phyloP scores from a whole-genome alignment of 2,113 vertebrate genomes.

The Alosa alosa region DNA sequence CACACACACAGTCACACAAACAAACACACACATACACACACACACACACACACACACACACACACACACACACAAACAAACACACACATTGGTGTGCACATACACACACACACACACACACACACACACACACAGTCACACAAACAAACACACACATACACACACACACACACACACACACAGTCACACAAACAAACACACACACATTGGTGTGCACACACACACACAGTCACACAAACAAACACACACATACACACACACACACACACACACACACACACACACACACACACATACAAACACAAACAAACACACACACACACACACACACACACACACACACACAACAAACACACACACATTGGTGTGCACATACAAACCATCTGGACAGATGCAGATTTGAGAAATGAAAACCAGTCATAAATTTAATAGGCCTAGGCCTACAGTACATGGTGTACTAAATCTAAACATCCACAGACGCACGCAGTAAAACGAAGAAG shows the following conservation, averaged over 20 bases:
- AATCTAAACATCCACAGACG: neutral
- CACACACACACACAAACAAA: neutral
- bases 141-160: neutral
- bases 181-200: neutral
- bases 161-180: neutral
- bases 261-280: neutral
- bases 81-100: too few relatives aligned
- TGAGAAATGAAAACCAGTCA: neutral
- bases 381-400: neutral
- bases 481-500: neutral
- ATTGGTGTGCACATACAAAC: neutral
- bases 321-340: neutral
- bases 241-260: too few relatives aligned
- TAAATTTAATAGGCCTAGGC: neutral
- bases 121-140: neutral
- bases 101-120: constrained; percentile 3
- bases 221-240: too few relatives aligned
- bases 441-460: neutral
- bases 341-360: neutral
- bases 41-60: neutral
- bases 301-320: constrained; percentile 8
- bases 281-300: neutral
- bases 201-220: constrained; percentile 7
- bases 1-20: neutral
- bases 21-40: constrained; percentile 1